Evolutionary conservation across 2,797 vertebrate species (phyloP).

Genomic region (Sardinella longiceps): DNA sequence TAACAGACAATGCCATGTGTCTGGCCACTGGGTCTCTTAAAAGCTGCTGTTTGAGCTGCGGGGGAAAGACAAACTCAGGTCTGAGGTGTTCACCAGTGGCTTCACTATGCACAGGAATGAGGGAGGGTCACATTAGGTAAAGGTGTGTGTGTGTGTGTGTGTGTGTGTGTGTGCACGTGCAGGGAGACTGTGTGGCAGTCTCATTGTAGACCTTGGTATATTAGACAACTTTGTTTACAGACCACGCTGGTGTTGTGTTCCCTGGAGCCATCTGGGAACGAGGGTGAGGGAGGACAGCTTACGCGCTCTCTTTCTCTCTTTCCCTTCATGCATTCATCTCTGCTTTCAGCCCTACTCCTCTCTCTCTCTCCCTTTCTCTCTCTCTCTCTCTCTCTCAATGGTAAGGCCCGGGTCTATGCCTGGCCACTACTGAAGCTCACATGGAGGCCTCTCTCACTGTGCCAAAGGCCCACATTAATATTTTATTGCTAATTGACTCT

Average conservation of each 20-base stretch:
- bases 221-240: background rate
- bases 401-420: background rate
- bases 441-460: background rate
- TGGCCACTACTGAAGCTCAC: background rate
- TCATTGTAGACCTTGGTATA: conserved; percentile 6
- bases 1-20: background rate
- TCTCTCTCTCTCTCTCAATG: background rate
- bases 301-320: background rate
- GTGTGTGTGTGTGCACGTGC: background rate
- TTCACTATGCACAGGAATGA: background rate
- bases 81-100: background rate
- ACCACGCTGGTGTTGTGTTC: background rate
- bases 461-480: conserved; percentile 3
- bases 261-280: background rate
- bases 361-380: background rate
- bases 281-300: background rate
- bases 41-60: too few species aligned
- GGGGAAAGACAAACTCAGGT: background rate
- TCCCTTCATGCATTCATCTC: background rate
- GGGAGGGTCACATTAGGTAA: background rate
- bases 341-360: background rate
- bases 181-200: conserved; percentile 40
- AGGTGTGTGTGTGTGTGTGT: conserved; percentile 33
- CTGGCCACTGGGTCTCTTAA: too few species aligned
- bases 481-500: conserved; percentile 4